Base-by-base conservation (phyloP, 2,888 invertebrate species). In the Protula sp. region DNA sequence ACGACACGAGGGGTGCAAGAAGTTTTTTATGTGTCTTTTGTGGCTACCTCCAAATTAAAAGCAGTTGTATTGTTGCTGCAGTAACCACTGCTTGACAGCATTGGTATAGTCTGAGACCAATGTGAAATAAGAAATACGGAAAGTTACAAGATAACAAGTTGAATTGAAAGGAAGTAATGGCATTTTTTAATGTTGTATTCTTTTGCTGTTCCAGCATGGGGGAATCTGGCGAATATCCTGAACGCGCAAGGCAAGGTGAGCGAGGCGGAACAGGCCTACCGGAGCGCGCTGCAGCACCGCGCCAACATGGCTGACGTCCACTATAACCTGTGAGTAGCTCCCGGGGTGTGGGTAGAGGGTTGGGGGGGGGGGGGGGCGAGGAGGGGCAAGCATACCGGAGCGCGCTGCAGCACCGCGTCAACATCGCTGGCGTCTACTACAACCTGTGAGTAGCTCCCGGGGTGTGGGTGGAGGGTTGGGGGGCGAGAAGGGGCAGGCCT, bases 371-470 rank as follows among this genome's bases (percentile, higher is more conserved):
- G 45, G 45, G 45, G 45, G 9, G 45, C 9, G 94, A 94, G 83
- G 98, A 97, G 57, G 94, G 94, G 84, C 86, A 87, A 76, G 94
- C 94, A 57, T 94, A 94, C 83, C 87, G 90, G 78, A 88, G 88
- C 83, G 97, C 98, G 62, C 87, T 98, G 68, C 87, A 88, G 74
- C 87, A 90, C 85, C 87, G 95, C 80, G 90, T 91, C 73, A 97
- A 95, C 84, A 97, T 97, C 94, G 97, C 97, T 62, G 98, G 98
- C 83, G 95, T 95, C 63, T 95, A 97, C 85, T 98, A 97, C 83
- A 98, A 98, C 84, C 85, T 95, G 94, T 95, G 84, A 92, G 94
- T 92, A 81, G 24, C 22, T 19, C 24, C 29, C 51, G 9, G 26
- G 22, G 9, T 14, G 45, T 38, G 9, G 9, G 45, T 38, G 9